Conservation (phyloP, 2,113 vertebrate species). For the Aspidoscelis tigris region DNA sequence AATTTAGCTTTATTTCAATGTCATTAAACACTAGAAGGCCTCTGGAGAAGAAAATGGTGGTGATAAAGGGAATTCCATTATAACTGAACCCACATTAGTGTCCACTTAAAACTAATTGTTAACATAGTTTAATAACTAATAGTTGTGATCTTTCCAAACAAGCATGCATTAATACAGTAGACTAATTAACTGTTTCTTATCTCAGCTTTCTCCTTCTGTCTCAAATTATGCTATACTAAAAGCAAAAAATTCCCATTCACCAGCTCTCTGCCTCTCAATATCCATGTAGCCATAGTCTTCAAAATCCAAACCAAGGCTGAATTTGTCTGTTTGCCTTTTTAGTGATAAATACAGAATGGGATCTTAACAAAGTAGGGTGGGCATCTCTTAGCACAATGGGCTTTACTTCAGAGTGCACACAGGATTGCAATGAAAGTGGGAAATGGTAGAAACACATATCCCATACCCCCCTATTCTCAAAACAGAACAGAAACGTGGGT, state of each 20-base stretch:
- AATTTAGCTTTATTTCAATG: conserved; percentile 43
- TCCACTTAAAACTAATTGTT: conserved; percentile 63
- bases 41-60: conserved; percentile 55
- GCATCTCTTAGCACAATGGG: neutral
- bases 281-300: neutral
- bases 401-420: no score
- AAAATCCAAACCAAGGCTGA: neutral
- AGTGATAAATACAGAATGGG: fast-evolving
- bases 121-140: conserved; percentile 54
- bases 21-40: conserved; percentile 57
- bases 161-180: conserved; percentile 16
- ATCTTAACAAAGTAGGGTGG: fast-evolving
- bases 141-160: conserved; percentile 42
- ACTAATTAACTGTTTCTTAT: conserved; percentile 4
- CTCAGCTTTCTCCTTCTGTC: neutral
- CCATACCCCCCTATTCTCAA: no score
- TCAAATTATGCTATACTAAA: neutral
- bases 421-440: neutral
- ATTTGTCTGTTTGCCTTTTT: neutral
- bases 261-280: fast-evolving
- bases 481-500: no score
- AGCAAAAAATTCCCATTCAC: neutral
- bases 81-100: conserved; percentile 63
- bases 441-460: neutral
- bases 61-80: conserved; percentile 54